These are phyloP conservation scores for Microctenopoma stevenorrisi DNA, from an alignment of 2,797 vertebrate genomes.

Conservation along the genomic window DNA sequence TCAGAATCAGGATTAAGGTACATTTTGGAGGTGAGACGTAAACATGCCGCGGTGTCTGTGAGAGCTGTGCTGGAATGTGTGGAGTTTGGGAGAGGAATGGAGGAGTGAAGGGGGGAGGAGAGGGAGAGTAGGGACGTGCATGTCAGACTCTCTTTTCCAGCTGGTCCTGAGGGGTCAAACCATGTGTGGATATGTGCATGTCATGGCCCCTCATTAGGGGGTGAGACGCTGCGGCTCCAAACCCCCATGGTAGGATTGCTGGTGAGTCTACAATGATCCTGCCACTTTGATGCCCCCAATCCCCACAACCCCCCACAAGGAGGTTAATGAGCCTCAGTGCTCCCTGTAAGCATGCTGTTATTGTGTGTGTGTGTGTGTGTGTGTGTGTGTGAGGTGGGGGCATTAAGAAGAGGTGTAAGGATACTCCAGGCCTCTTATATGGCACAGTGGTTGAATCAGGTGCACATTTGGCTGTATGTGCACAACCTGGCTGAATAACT, in stretches of 20 bases:
- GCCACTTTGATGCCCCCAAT: slow-evolving; percentile 81
- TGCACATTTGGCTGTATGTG: neutral
- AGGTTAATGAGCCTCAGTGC: slow-evolving; percentile 81
- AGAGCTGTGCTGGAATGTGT: slow-evolving; percentile 67
- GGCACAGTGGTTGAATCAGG: slow-evolving; percentile 29
- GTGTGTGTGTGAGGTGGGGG: slow-evolving; percentile 33
- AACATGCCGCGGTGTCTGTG: slow-evolving; percentile 38
- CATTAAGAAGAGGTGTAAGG: slow-evolving; percentile 33
- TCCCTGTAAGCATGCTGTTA: slow-evolving; percentile 66
- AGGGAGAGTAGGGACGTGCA: slow-evolving; percentile 40
- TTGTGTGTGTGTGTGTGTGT: slow-evolving; percentile 40
- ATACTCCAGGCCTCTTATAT: slow-evolving; percentile 28
- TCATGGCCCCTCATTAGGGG: slow-evolving; percentile 83
- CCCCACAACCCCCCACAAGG: slow-evolving; percentile 58
- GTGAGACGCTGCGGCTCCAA: slow-evolving; percentile 83
- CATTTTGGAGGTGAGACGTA: slow-evolving; percentile 41
- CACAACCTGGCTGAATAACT: no score
- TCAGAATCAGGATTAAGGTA: slow-evolving; percentile 13
- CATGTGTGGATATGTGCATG: slow-evolving; percentile 74
- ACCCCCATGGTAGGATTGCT: slow-evolving; percentile 81
- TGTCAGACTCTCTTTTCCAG: slow-evolving; percentile 78
- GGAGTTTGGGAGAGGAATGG: slow-evolving; percentile 46
- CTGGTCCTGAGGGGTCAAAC: slow-evolving; percentile 76
- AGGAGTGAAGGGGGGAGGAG: slow-evolving; percentile 13
- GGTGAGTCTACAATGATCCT: slow-evolving; percentile 78